phyloP scores from a whole-genome alignment of 2,113 vertebrate genomes.

The Stictonetta naevosa region DNA sequence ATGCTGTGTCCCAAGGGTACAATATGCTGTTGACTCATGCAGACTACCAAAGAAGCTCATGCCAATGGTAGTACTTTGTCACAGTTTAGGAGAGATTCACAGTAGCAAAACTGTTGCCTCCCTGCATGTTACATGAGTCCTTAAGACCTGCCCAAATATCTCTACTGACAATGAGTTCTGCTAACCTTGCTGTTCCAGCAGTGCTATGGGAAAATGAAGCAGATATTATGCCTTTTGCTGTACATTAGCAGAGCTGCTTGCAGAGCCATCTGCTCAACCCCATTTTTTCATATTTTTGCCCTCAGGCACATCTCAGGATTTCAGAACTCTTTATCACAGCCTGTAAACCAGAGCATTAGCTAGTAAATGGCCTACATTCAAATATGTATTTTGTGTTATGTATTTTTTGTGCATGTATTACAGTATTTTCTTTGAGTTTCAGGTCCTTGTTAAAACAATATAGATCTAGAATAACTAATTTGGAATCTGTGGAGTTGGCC shows the following conservation, averaged over 20 bases:
- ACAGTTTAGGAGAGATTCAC: not conserved
- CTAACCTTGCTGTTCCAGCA: not conserved
- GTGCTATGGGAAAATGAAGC: not conserved
- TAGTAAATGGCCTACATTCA: not conserved
- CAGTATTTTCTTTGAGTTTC: not conserved
- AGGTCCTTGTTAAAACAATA: not conserved
- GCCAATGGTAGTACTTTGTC: not conserved
- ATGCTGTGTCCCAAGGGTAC: not conserved
- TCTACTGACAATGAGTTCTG: not conserved
- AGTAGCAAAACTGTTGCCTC: not conserved
- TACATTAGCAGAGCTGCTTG: not conserved
- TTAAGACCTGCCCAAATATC: not conserved
- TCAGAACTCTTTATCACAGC: not conserved
- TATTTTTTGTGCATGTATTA: not conserved
- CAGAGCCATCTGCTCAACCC: not conserved
- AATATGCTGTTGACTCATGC: not conserved
- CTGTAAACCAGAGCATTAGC: not conserved
- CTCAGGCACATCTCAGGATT: not conserved
- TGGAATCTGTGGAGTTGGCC: not conserved
- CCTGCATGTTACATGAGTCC: not conserved
- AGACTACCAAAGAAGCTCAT: not conserved
- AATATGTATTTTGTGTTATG: not conserved
- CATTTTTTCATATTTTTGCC: not conserved
- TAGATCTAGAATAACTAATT: not conserved
- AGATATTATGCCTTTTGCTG: not conserved